Conservation (phyloP, 92 coral and sea anemone species). For the Montipora capitata region DNA sequence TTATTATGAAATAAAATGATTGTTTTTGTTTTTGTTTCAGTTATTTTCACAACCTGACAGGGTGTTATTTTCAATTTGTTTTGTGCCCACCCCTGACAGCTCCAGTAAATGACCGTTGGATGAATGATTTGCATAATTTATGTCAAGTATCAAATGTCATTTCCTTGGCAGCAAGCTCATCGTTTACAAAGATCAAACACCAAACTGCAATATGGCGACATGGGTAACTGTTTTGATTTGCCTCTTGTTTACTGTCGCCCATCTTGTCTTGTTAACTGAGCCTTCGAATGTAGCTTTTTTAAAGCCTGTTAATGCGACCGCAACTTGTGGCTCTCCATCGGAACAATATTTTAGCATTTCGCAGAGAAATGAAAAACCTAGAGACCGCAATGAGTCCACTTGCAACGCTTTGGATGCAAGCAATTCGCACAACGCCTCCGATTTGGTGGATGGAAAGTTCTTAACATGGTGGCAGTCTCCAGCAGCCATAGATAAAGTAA, state of each 20-base stretch:
- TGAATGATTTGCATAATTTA: slow-evolving; percentile 70
- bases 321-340: slow-evolving; percentile 84
- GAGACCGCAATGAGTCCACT: slow-evolving; percentile 5
- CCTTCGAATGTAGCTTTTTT: slow-evolving; percentile 84
- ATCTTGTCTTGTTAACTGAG: slow-evolving; percentile 42
- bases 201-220: slow-evolving; percentile 79
- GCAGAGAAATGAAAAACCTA: slow-evolving; percentile 51
- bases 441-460: slow-evolving; percentile 80
- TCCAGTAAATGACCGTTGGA: too few species aligned
- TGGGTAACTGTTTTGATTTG: slow-evolving; percentile 24
- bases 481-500: slow-evolving; percentile 74
- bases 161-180: slow-evolving; percentile 86
- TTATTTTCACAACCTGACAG: too few species aligned
- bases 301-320: slow-evolving; percentile 75
- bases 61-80: too few species aligned
- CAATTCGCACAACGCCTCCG: slow-evolving; percentile 84
- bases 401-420: slow-evolving; percentile 78
- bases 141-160: slow-evolving; percentile 80
- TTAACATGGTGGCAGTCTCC: slow-evolving; percentile 93
- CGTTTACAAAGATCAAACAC: slow-evolving; percentile 70
- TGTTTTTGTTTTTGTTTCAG: too few species aligned
- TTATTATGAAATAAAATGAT: too few species aligned
- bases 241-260: slow-evolving; percentile 39
- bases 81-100: too few species aligned
- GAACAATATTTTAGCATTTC: slow-evolving; percentile 75